These are phyloP conservation scores for Salvator merianae DNA, from an alignment of 2,113 vertebrate species.

Conservation along the genomic window DNA sequence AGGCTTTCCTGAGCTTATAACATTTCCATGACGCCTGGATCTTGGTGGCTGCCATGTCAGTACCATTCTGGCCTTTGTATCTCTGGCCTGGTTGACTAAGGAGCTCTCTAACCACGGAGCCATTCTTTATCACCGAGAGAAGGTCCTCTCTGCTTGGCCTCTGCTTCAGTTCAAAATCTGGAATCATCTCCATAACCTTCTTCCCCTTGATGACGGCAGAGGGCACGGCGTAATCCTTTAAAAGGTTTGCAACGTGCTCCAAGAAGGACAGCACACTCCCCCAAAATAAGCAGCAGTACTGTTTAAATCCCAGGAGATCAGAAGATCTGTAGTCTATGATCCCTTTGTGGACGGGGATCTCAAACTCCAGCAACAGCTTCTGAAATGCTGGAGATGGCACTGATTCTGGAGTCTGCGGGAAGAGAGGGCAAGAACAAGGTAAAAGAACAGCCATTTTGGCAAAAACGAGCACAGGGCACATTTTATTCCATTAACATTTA, in stretches of 20 bases:
- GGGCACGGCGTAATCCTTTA: constrained; percentile 78
- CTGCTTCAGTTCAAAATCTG: constrained; percentile 57
- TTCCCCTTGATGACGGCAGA: constrained; percentile 71
- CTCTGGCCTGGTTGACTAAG: constrained; percentile 76
- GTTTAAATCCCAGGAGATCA: constrained; percentile 78
- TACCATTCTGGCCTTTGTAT: constrained; percentile 78
- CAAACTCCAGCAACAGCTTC: constrained; percentile 46
- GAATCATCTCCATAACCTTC: constrained; percentile 62
- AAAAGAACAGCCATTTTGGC: not conserved
- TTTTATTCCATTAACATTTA: not conserved
- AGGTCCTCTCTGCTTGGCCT: constrained; percentile 53
- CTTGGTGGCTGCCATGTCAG: constrained; percentile 66
- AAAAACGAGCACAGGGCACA: constrained; percentile 1
- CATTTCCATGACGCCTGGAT: constrained; percentile 81
- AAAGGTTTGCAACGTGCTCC: constrained; percentile 70
- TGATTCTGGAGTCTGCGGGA: constrained; percentile 57
- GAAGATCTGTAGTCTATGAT: constrained; percentile 61
- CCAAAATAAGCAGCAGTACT: constrained; percentile 74
- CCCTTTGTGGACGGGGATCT: constrained; percentile 72
- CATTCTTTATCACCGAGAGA: constrained; percentile 78
- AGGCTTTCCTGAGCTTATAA: constrained; percentile 62
- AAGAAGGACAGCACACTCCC: constrained; percentile 66
- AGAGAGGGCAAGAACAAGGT: not conserved
- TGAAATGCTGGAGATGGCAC: not conserved
- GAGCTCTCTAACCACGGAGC: constrained; percentile 61